Conservation (phyloP, 2,888 invertebrate species). For the Oligia strigilis region DNA sequence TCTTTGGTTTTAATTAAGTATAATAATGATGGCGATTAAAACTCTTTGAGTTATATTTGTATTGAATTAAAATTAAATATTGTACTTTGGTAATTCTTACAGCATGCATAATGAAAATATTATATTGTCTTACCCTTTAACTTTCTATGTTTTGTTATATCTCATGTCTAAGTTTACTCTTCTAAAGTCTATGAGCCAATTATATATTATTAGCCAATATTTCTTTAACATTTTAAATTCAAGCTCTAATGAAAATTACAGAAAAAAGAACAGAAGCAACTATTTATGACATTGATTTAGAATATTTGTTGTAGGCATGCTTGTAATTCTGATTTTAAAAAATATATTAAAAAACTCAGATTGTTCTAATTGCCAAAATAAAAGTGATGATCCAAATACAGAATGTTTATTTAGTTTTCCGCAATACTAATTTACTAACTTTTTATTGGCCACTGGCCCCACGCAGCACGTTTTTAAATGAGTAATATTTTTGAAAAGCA, state of each 20-base stretch:
- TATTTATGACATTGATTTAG: neutral
- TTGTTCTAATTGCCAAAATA: neutral
- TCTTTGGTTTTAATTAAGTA: constrained; percentile 55
- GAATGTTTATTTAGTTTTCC: neutral
- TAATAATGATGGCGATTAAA: constrained; percentile 36
- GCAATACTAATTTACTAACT: neutral
- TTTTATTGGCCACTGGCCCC: neutral
- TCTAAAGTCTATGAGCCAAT: neutral
- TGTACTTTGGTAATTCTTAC: neutral
- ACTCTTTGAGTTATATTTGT: constrained; percentile 25
- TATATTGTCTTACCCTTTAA: neutral
- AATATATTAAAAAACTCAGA: neutral
- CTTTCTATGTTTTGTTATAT: neutral
- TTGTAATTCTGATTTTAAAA: neutral
- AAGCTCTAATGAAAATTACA: neutral
- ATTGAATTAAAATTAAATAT: constrained; percentile 6
- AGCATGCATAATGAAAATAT: neutral
- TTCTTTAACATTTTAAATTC: neutral
- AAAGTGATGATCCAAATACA: too few relatives aligned
- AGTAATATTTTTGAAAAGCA: neutral
- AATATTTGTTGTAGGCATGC: neutral
- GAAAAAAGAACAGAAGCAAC: neutral
- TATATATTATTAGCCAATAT: too few relatives aligned
- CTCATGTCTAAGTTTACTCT: neutral
- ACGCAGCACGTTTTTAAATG: neutral